Base-by-base conservation (phyloP, 2,888 invertebrate genomes). In the Luffia ferchaultella region DNA sequence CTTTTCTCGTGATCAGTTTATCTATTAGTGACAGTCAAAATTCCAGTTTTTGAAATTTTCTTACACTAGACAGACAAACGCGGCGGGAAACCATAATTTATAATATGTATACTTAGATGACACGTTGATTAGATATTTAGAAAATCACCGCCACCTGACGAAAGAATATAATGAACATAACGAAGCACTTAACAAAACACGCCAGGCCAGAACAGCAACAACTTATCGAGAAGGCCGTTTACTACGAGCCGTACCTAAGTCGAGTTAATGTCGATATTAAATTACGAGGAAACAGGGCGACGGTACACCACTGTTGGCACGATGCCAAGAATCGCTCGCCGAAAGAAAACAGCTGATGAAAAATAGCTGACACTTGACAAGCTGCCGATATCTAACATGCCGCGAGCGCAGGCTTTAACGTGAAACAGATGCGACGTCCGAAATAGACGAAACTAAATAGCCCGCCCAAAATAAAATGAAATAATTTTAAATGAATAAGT, bases 241-340 rank as follows among this genome's bases (percentile, higher is more conserved):
- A 43, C 5, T 20, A 43, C 20, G 42, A 42, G 20, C 49, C 18
- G 43, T 20, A 43, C 20, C n/a, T n/a, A n/a, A n/a, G 43, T 49
- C 49, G 49, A 64, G 68, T 62, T 65, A 72, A 67, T 68, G 72
- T 63, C 64, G 66, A 71, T 76, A 77, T 77, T 77, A 77, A 77
- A 77, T 76, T 72, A 76, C 68, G 70, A 70, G 71, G 70, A 69
- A 67, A 64, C 67, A 54, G 61, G 58, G 65, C 67, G 68, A 73
- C 75, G 71, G 71, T 71, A 70, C 74, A 68, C 63, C 62, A 62
- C 62, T 60, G 62, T 66, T 77, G 78, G 78, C 78, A 70, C 64
- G 61, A 66, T 65, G 69, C 77, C 76, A 76, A 62, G 5, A 12
- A 7, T 30, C 30, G 30, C 30, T 30, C 30, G 30, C 5, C 12